phyloP scores from a whole-genome alignment of 2,797 vertebrate species.

The Alcedo atthis region DNA sequence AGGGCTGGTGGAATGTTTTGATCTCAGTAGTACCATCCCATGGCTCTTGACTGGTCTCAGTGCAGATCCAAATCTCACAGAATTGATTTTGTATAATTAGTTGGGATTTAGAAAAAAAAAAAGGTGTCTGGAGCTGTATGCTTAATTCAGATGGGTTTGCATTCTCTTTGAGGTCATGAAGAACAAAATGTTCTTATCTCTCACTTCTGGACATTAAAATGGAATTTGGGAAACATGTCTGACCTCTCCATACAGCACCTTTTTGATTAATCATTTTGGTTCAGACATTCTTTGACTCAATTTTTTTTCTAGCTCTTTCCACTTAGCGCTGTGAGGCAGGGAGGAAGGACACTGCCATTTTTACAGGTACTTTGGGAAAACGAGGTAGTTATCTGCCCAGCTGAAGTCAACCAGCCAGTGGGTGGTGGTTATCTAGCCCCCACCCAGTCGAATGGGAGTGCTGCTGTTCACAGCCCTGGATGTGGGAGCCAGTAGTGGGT shows the following conservation, averaged over 20 bases:
- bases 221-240: neutral
- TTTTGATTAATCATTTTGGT: neutral
- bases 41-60: neutral
- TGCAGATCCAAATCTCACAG: neutral
- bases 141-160: neutral
- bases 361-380: neutral
- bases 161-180: neutral
- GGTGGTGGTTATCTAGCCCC: too few relatives aligned
- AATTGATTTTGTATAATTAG: neutral
- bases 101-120: neutral
- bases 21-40: neutral
- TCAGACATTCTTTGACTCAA: neutral
- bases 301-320: neutral
- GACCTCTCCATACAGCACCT: neutral
- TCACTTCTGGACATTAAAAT: neutral
- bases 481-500: neutral
- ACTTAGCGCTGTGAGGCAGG: fast-evolving
- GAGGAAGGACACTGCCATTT: neutral
- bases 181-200: neutral
- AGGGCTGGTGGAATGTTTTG: neutral
- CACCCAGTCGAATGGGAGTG: neutral
- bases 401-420: neutral
- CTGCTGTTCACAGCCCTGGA: neutral
- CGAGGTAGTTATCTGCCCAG: neutral
- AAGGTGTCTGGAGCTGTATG: neutral